Base-by-base conservation (phyloP, 2,113 vertebrate genomes). In the Eubucco bourcierii region DNA sequence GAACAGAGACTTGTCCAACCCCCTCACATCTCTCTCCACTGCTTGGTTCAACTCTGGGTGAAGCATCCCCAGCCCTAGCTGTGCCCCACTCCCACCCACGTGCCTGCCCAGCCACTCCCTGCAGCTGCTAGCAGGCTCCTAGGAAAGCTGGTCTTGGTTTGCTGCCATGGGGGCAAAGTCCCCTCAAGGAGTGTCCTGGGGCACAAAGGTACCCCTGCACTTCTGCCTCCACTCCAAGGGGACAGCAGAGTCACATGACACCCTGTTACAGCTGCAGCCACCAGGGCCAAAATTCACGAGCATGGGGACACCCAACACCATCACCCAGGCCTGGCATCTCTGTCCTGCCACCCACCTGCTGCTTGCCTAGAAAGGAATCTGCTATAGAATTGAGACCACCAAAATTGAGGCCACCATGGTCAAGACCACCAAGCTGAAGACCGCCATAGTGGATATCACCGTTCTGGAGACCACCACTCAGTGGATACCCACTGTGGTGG, bases 381-480 rank as follows among this genome's bases (percentile, higher is more conserved):
- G 25, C 31, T 2, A 0, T 2, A 73, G 29, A 15, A n/a, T 27
- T 33, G 2, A 37, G 4, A 70, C 14, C 27, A 14, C 17, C 15
- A 0, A 0, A 2, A 15, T 33, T 4, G 28, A 67, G 55, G 79
- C 21, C 33, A 21, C 21, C 31, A 56, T 9, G 3, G 63, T 19
- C 1, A 0, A 78, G 44, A 12, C 23, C 23, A 52, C 50, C 21
- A 50, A 50, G 47, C 21, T 50, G 47, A 52, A 61, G 67, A 19
- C 23, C n/a, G 53, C 37, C 11, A 13, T 0, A 4, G 55, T 53
- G 3, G 28, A 41, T 31, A 56, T 21, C 12, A 8, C 12, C 15
- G 3, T 5, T 5, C 8, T 52, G n/a, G 27, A 27, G 25, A 55
- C 53, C 53, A 55, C 52, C 21, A 25, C 21, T 53, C 52, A 53